A percentile compares a stretch with the other conserved stretches of the same genome.
Evolutionary conservation across 2,888 invertebrate genomes (phyloP).

Genomic region (Nebria brevicollis): DNA sequence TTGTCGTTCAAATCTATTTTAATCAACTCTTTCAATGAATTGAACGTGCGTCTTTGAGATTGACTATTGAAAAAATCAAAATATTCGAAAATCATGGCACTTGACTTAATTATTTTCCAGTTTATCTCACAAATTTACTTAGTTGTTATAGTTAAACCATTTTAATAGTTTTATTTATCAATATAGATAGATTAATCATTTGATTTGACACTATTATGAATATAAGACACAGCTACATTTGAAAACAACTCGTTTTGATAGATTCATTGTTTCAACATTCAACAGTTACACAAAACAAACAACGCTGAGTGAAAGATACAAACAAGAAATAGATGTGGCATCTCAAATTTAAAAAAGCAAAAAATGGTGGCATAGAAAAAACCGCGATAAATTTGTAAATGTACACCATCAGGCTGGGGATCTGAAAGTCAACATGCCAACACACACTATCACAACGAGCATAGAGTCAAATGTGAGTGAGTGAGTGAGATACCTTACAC

Average conservation of each 20-base stretch:
- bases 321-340: background rate
- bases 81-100: no score
- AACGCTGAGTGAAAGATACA: background rate
- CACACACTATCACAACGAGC: constrained; percentile 16
- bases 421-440: constrained; percentile 27
- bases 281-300: constrained; percentile 25
- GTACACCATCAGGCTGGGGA: constrained; percentile 18
- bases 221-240: background rate
- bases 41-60: no score
- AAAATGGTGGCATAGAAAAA: constrained; percentile 18
- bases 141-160: no score
- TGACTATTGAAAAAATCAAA: no score
- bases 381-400: constrained; percentile 40
- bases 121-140: no score
- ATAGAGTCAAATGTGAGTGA: constrained; percentile 1
- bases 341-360: constrained; percentile 5
- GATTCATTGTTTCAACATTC: background rate
- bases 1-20: no score
- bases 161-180: no score
- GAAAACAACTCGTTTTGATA: background rate
- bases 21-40: no score
- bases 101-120: no score
- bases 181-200: no score
- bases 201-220: background rate
- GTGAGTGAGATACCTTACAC: background rate